These are phyloP conservation scores for Heteractis magnifica DNA, from an alignment of 92 coral and sea anemone genomes.

Conservation along the genomic window DNA sequence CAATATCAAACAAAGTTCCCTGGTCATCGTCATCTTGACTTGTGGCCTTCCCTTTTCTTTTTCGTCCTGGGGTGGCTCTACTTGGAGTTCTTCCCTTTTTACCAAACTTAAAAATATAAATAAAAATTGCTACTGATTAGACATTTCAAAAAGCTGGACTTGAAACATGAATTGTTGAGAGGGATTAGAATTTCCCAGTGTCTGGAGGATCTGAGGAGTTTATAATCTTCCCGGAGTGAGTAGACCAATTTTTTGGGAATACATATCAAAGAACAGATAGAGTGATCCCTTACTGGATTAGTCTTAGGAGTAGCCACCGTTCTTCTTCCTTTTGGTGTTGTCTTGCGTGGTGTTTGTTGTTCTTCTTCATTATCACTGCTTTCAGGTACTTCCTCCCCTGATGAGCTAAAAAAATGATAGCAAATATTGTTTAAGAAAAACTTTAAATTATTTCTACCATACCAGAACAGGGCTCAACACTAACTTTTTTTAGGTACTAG, in stretches of 20 bases:
- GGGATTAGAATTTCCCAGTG: no score
- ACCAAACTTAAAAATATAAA: constrained; percentile 28
- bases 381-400: neutral
- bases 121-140: neutral
- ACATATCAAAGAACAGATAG: neutral
- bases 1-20: constrained; percentile 87
- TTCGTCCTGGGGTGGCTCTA: constrained; percentile 39
- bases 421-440: neutral
- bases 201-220: no score
- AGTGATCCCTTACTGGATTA: constrained; percentile 55
- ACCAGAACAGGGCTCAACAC: no score
- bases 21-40: constrained; percentile 64
- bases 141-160: neutral
- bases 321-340: constrained; percentile 37
- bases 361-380: neutral
- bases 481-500: no score
- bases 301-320: constrained; percentile 63
- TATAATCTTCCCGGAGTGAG: no score
- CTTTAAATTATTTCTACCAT: neutral
- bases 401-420: neutral
- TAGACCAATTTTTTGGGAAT: neutral
- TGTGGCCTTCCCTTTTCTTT: constrained; percentile 43
- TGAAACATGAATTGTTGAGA: no score
- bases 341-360: neutral
- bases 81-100: constrained; percentile 46